Percentiles rank a stretch among this genome's conserved stretches.
These are phyloP conservation scores for Pogonognathellus flavescens DNA, from an alignment of 1,140 invertebrate genomes.

Conservation along the genomic window DNA sequence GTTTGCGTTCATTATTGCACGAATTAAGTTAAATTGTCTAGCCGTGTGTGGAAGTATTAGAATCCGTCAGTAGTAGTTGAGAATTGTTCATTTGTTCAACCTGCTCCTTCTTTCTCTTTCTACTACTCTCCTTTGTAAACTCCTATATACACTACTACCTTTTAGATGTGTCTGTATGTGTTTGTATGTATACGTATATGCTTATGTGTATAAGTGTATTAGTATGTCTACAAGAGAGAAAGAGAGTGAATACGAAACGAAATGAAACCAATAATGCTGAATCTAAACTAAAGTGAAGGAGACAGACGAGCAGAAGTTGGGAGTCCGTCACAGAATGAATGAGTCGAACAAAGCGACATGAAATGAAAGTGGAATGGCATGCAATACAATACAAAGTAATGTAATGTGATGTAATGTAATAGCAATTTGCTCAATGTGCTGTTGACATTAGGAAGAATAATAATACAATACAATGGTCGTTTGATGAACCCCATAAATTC, in stretches of 20 bases:
- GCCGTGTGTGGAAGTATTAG: too few relatives aligned
- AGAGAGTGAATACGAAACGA: neutral
- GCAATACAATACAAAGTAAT: conserved; percentile 47
- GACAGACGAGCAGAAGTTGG: neutral
- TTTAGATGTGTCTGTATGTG: too few relatives aligned
- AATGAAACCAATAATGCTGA: neutral
- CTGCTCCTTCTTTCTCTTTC: neutral
- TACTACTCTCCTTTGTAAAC: too few relatives aligned
- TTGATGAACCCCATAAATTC: conserved; percentile 61
- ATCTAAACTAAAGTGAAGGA: neutral
- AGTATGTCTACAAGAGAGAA: neutral
- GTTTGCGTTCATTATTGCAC: too few relatives aligned
- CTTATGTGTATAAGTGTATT: too few relatives aligned
- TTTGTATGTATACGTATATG: too few relatives aligned
- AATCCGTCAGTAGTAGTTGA: too few relatives aligned
- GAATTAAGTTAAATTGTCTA: too few relatives aligned
- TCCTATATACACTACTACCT: too few relatives aligned
- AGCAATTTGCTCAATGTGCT: conserved; percentile 51
- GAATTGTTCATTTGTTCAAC: conserved; percentile 16
- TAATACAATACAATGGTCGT: conserved; percentile 51
- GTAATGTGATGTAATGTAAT: conserved; percentile 52
- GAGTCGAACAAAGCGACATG: conserved; percentile 16
- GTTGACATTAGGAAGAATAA: conserved; percentile 57
- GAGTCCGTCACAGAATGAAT: conserved; percentile 31
- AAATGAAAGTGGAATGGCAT: conserved; percentile 28